Percentiles rank a stretch among this genome's conserved stretches.
Conservation (phyloP, 2,888 invertebrate species). For the Helobdella robusta region DNA sequence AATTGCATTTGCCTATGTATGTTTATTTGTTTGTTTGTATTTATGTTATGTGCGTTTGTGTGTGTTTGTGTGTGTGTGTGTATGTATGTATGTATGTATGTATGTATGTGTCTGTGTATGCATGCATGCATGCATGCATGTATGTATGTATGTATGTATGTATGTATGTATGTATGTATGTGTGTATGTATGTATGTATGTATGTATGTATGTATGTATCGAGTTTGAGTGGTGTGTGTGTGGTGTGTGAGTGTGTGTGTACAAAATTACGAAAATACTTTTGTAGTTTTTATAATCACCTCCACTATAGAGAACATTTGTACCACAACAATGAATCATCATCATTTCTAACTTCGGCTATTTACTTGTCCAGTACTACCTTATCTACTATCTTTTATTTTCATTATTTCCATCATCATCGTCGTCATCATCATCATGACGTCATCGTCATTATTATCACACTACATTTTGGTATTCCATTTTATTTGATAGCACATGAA, state of each 20-base stretch:
- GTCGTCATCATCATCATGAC: too few species aligned
- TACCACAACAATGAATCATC: too few species aligned
- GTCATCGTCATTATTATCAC: too few species aligned
- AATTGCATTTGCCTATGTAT: too few species aligned
- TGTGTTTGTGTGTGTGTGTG: conserved; percentile 4
- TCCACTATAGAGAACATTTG: neutral
- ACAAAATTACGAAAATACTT: neutral
- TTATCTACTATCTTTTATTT: too few species aligned
- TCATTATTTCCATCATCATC: too few species aligned
- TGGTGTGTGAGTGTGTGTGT: neutral
- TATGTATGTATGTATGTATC: conserved; percentile 4
- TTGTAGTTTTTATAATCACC: neutral
- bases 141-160: conserved; percentile 11
- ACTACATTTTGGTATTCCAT: too few species aligned
- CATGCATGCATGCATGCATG: neutral
- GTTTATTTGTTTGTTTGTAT: too few species aligned
- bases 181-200: conserved; percentile 15
- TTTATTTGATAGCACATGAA: neutral
- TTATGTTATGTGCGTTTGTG: too few species aligned
- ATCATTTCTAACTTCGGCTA: too few species aligned
- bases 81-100: neutral
- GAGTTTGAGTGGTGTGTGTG: neutral
- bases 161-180: conserved; percentile 18
- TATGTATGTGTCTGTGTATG: conserved; percentile 1
- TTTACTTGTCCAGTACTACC: too few species aligned